Base-by-base conservation (phyloP, 2,888 invertebrate species). In the Gari tellinella region DNA sequence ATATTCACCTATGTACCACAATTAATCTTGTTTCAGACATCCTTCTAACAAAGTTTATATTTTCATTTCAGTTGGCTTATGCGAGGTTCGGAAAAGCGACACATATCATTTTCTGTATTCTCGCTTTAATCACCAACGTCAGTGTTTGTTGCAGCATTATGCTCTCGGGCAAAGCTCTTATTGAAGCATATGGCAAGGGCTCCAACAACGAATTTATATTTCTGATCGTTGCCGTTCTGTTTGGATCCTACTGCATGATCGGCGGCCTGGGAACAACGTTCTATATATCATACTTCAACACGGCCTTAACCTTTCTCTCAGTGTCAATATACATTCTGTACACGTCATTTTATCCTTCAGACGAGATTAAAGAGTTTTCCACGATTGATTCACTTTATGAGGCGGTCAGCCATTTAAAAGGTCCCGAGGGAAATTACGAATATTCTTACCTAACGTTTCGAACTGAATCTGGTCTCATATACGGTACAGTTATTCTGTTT, bases 211-310 rank as follows among this genome's bases (percentile, higher is more conserved):
- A 88, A 57, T 85, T 88, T 57, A 83, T 85, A 40, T 68, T 72
- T 21, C 55, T 77, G 4, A 41, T 82, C 10, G 51, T 84, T 38
- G 72, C 87, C 8, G 81, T 86, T 8, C 65, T 88, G 43, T 86
- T 87, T 57, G 88, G 88, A 1, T 84, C 84, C 26, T 89, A 88
- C 58, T 86, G 86, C 21, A 80, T 89, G 31, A 74, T 88, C 21
- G 88, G 88, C 1, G 88, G 88, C 1, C 78, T 88, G 0, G 87
- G 90, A 0, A 88, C 90, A 7, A 89, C 89, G 1, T 90, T 89
- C 60, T 90, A 89, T 62, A 89, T 89, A 19, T 88, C 88, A 12
- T 89, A 89, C 72, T 86, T 88, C 70, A 89, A 88, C 72, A 85
- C 88, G 0, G 84, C 84, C 12, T 60, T 89, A 15, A 86, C 88